Evolutionary conservation across 2,888 invertebrate species (phyloP).

Genomic region (Mongoloraphidia duomilia): DNA sequence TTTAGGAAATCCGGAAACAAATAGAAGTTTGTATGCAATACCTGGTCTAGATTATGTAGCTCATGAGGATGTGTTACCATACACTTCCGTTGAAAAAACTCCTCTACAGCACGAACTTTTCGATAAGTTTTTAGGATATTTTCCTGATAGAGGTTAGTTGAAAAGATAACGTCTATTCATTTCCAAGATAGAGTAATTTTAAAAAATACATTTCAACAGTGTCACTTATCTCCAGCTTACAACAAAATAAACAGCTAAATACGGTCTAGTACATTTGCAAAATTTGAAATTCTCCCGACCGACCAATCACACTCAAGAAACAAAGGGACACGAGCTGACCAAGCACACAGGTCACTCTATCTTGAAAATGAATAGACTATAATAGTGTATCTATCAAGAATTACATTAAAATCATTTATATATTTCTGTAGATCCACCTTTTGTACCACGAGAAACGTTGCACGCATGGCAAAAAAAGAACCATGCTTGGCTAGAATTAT

Average conservation of each 20-base stretch:
- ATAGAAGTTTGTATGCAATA: conserved; percentile 87
- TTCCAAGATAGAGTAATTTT: too few relatives aligned
- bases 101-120: conserved; percentile 93
- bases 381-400: not conserved
- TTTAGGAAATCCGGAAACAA: conserved; percentile 89
- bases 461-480: conserved; percentile 95
- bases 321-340: too few relatives aligned
- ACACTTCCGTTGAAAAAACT: conserved; percentile 71
- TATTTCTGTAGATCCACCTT: conserved; percentile 55
- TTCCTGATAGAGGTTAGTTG: conserved; percentile 54
- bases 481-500: conserved; percentile 91
- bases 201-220: too few relatives aligned
- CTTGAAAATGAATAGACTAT: too few relatives aligned
- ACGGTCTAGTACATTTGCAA: too few relatives aligned
- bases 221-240: too few relatives aligned
- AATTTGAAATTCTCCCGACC: too few relatives aligned
- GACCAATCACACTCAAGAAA: too few relatives aligned
- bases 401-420: not conserved
- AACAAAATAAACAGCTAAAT: too few relatives aligned
- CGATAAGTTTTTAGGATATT: conserved; percentile 80
- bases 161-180: conserved; percentile 9
- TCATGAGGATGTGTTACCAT: conserved; percentile 94
- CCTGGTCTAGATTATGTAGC: conserved; percentile 96
- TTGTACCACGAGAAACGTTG: conserved; percentile 76
- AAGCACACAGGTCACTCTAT: too few relatives aligned